Evolutionary conservation across 2,797 vertebrate genomes (phyloP).

Genomic region (Poeciliopsis turneri): DNA sequence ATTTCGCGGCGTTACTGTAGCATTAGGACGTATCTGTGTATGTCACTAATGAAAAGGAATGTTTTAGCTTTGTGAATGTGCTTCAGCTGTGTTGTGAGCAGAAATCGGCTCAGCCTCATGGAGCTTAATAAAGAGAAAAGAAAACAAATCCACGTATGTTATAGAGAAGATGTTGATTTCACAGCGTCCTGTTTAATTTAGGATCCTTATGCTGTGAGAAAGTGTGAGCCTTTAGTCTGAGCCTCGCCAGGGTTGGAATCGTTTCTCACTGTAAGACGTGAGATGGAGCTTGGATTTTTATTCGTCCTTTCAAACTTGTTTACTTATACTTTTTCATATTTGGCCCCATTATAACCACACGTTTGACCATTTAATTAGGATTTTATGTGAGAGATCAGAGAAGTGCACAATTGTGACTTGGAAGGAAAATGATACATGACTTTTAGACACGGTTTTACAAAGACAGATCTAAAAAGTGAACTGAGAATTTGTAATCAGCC

Average conservation of each 20-base stretch:
- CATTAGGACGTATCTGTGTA: slow-evolving; percentile 56
- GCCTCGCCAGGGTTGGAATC: slow-evolving; percentile 1
- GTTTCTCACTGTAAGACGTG: neutral
- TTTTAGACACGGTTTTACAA: neutral
- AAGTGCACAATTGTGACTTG: neutral
- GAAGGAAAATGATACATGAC: neutral
- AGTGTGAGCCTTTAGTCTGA: slow-evolving; percentile 22
- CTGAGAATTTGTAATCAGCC: neutral
- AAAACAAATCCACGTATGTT: slow-evolving; percentile 59
- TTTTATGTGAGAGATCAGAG: neutral
- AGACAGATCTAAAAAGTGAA: neutral
- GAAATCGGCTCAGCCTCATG: slow-evolving; percentile 55
- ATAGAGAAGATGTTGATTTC: slow-evolving; percentile 44
- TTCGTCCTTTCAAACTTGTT: neutral
- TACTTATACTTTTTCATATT: neutral
- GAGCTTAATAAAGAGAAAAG: slow-evolving; percentile 56
- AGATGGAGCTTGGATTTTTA: neutral
- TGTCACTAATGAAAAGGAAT: slow-evolving; percentile 51
- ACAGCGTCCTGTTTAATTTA: slow-evolving; percentile 52
- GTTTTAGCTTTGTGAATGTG: slow-evolving; percentile 63
- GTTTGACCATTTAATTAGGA: neutral
- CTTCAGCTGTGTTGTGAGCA: slow-evolving; percentile 55
- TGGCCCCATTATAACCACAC: neutral
- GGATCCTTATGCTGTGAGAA: slow-evolving; percentile 48
- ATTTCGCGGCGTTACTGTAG: slow-evolving; percentile 53